A percentile compares a stretch with the other conserved stretches of the same genome.
Conservation (phyloP, 92 coral and sea anemone genomes). For the Pocillopora grandis region DNA sequence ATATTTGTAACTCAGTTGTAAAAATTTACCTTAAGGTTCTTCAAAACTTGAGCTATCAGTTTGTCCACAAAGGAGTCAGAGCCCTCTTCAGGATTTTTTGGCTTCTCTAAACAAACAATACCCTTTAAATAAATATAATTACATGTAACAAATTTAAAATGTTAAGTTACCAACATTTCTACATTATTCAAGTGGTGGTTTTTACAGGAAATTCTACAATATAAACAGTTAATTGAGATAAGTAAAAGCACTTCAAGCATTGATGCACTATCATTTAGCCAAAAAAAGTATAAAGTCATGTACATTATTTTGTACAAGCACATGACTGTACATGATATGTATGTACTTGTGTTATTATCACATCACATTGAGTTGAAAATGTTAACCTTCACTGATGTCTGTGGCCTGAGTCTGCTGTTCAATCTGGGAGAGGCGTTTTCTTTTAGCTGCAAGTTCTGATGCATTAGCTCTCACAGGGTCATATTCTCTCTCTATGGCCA, state of each 20-base stretch:
- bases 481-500: constrained; percentile 64
- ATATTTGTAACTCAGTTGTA: too few species aligned
- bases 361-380: neutral
- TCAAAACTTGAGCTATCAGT: constrained; percentile 86
- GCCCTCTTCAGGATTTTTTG: constrained; percentile 36
- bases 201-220: too few species aligned
- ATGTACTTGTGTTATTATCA: neutral
- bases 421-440: constrained; percentile 80
- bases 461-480: constrained; percentile 80
- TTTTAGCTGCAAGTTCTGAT: constrained; percentile 69
- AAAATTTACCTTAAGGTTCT: constrained; percentile 77
- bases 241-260: too few species aligned
- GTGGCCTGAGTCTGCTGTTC: constrained; percentile 40
- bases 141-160: neutral
- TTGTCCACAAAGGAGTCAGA: constrained; percentile 86
- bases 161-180: too few species aligned
- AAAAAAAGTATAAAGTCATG: too few species aligned
- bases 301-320: too few species aligned
- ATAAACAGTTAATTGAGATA: too few species aligned
- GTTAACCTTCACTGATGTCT: constrained; percentile 31
- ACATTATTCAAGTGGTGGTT: too few species aligned
- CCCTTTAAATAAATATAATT: neutral
- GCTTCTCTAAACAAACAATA: constrained; percentile 24
- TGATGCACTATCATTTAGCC: neutral
- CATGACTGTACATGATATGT: neutral